Evolutionary conservation across 2,888 invertebrate genomes (phyloP).

Genomic region (Eupithecia subumbrata): DNA sequence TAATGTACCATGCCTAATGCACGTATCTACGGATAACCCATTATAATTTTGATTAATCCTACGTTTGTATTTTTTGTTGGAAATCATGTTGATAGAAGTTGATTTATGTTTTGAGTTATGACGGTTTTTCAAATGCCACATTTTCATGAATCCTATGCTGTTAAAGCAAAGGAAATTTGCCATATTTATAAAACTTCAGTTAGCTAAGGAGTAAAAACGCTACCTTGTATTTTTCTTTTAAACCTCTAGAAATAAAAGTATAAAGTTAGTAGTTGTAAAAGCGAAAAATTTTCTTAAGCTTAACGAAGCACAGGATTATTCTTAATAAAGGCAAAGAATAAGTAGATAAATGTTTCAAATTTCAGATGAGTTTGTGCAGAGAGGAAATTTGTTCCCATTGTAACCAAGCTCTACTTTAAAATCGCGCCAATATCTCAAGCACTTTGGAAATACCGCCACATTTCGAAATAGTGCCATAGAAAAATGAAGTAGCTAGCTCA

Average conservation of each 20-base stretch:
- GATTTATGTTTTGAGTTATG: conserved; percentile 15
- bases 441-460: conserved; percentile 23
- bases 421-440: conserved; percentile 24
- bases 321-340: neutral
- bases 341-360: neutral
- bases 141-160: neutral
- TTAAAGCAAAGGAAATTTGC: neutral
- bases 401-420: conserved; percentile 15
- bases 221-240: neutral
- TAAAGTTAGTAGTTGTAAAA: neutral
- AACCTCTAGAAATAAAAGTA: neutral
- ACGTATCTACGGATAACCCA: conserved; percentile 32
- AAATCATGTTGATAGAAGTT: conserved; percentile 15
- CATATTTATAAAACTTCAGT: neutral
- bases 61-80: conserved; percentile 20
- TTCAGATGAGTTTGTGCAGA: conserved; percentile 2
- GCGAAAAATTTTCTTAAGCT: neutral
- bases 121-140: neutral
- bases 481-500: conserved; percentile 5
- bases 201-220: neutral
- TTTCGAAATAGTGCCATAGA: conserved; percentile 15
- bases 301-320: neutral
- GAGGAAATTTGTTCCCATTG: conserved; percentile 14
- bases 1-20: conserved; percentile 62
- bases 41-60: conserved; percentile 32